A percentile compares a stretch with the other conserved stretches of the same genome.
phyloP scores from a whole-genome alignment of 2,888 invertebrate species.

The Troides aeacus region DNA sequence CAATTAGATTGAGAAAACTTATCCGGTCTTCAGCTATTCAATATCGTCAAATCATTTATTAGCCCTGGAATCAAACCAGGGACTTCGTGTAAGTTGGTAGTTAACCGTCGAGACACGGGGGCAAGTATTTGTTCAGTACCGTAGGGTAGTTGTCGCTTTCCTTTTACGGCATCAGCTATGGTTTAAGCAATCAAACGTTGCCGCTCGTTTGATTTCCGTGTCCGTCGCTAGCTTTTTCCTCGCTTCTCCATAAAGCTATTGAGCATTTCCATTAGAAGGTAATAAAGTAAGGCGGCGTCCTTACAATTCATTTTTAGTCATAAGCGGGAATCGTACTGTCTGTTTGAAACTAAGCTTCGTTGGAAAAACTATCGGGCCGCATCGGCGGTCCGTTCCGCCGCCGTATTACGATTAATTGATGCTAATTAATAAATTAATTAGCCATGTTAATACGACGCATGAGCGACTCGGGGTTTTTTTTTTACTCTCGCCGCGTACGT shows the following conservation, averaged over 20 bases:
- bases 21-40: no score
- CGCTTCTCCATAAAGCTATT: conserved; percentile 21
- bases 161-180: not conserved
- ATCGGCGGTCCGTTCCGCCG: conserved; percentile 53
- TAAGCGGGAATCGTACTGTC: conserved; percentile 50
- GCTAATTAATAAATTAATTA: conserved; percentile 78
- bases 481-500: conserved; percentile 47
- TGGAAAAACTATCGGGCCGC: conserved; percentile 65
- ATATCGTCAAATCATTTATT: no score
- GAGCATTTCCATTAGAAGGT: conserved; percentile 37
- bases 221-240: conserved; percentile 44
- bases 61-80: no score
- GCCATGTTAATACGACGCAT: conserved; percentile 71
- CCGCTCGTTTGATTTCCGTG: conserved; percentile 4
- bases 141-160: not conserved
- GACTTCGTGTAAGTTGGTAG: no score
- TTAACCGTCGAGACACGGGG: no score
- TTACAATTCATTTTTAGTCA: conserved; percentile 50
- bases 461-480: conserved; percentile 66
- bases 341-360: conserved; percentile 58
- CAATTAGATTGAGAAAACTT: no score
- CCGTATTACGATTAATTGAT: conserved; percentile 71
- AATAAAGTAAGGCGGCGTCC: conserved; percentile 48
- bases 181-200: not conserved
- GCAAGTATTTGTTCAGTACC: no score